phyloP scores from a whole-genome alignment of 1,140 invertebrate species.

The Megalonaias nervosa region DNA sequence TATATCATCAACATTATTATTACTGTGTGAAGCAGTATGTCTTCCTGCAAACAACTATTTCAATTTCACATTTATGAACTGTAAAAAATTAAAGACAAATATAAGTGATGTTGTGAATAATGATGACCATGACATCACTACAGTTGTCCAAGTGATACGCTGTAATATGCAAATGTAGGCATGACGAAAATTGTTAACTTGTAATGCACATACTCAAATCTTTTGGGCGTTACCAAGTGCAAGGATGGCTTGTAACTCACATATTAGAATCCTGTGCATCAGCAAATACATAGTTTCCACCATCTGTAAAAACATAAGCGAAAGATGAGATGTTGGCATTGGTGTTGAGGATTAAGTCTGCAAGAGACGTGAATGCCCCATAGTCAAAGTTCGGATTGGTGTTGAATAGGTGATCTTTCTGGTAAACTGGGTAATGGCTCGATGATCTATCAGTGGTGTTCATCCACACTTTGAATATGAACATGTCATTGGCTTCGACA shows the following conservation, averaged over 20 bases:
- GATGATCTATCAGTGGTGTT: constrained; percentile 53
- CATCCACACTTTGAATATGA: constrained; percentile 61
- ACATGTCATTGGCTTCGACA: constrained; percentile 59
- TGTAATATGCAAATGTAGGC: no score
- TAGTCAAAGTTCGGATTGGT: constrained; percentile 66
- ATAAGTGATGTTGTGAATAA: no score
- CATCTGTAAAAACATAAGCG: constrained; percentile 61
- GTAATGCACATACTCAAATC: constrained; percentile 36
- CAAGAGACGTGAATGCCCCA: constrained; percentile 61
- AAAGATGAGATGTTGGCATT: constrained; percentile 63
- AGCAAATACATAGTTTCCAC: constrained; percentile 65
- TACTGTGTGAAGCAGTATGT: no score
- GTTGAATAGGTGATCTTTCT: constrained; percentile 66
- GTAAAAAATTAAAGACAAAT: no score
- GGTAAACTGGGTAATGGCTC: constrained; percentile 67
- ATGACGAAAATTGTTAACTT: no score
- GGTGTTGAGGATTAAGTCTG: constrained; percentile 58
- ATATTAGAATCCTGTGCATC: constrained; percentile 52
- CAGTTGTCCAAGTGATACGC: no score
- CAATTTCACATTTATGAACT: no score
- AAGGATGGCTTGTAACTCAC: constrained; percentile 23
- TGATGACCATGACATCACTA: no score
- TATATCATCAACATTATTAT: no score
- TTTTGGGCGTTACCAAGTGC: constrained; percentile 62
- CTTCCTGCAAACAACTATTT: no score